These are phyloP conservation scores for Polydrusus pterygomalis DNA, from an alignment of 2,888 invertebrate genomes.

Conservation along the genomic window DNA sequence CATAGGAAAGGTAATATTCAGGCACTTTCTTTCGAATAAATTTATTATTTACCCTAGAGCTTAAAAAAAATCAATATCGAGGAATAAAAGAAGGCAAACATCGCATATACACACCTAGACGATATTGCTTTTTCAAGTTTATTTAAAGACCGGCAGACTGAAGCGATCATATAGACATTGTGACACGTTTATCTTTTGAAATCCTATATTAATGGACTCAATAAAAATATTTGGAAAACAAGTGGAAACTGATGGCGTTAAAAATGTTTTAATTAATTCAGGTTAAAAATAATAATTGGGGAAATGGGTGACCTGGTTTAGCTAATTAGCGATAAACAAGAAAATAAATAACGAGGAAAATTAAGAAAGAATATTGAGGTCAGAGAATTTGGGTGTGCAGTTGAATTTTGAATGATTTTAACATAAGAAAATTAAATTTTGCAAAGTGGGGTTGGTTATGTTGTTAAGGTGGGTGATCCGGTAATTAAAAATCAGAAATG, in stretches of 20 bases:
- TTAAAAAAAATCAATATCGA: slow-evolving; percentile 10
- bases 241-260: slow-evolving; percentile 14
- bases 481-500: no score
- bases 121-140: slow-evolving; percentile 14
- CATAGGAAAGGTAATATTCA: neutral
- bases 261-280: slow-evolving; percentile 30
- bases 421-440: no score
- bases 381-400: neutral
- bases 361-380: neutral
- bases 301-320: slow-evolving; percentile 25
- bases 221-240: slow-evolving; percentile 31
- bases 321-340: slow-evolving; percentile 11
- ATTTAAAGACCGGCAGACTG: slow-evolving; percentile 21
- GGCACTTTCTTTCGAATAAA: neutral
- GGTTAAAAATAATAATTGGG: slow-evolving; percentile 29
- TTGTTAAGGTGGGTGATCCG: no score
- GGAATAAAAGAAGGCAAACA: neutral
- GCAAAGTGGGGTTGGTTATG: no score
- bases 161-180: slow-evolving; percentile 15
- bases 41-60: neutral
- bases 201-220: slow-evolving; percentile 32
- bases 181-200: slow-evolving; percentile 20
- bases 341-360: slow-evolving; percentile 21
- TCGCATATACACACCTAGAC: neutral
- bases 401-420: neutral